phyloP scores from a whole-genome alignment of 1,140 invertebrate species.

The Laupala kohalensis region DNA sequence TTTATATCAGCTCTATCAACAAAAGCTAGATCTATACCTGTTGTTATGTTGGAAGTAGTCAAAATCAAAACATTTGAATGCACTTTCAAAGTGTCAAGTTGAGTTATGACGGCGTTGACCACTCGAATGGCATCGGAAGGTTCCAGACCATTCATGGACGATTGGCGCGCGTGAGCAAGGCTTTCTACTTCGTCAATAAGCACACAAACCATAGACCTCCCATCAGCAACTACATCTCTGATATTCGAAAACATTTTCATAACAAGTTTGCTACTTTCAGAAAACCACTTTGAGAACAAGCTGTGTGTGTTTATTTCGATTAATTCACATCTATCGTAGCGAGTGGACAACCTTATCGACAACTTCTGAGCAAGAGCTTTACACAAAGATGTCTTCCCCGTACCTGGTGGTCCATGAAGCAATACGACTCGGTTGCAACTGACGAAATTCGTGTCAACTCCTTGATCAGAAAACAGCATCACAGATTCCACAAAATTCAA shows the following conservation, averaged over 20 bases:
- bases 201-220: constrained; percentile 74
- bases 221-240: constrained; percentile 57
- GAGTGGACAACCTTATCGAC: constrained; percentile 56
- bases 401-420: constrained; percentile 78
- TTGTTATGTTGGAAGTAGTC: constrained; percentile 90
- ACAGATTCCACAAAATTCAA: constrained; percentile 77
- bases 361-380: constrained; percentile 91
- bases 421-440: constrained; percentile 84
- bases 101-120: constrained; percentile 90
- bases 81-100: too few species aligned
- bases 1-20: constrained; percentile 92
- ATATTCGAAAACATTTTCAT: constrained; percentile 84
- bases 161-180: constrained; percentile 67
- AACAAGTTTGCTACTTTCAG: constrained; percentile 94
- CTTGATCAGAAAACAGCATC: constrained; percentile 66
- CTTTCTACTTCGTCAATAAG: constrained; percentile 96
- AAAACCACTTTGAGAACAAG: constrained; percentile 98
- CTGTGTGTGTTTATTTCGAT: constrained; percentile 96
- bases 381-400: constrained; percentile 92
- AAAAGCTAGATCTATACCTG: constrained; percentile 88
- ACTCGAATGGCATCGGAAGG: constrained; percentile 91
- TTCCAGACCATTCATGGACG: constrained; percentile 55
- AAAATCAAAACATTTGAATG: constrained; percentile 86
- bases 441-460: constrained; percentile 74
- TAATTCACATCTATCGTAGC: constrained; percentile 62